A percentile compares a stretch with the other conserved stretches of the same genome.
phyloP scores from a whole-genome alignment of 1,140 invertebrate species.

The Diachasma alloeum region DNA sequence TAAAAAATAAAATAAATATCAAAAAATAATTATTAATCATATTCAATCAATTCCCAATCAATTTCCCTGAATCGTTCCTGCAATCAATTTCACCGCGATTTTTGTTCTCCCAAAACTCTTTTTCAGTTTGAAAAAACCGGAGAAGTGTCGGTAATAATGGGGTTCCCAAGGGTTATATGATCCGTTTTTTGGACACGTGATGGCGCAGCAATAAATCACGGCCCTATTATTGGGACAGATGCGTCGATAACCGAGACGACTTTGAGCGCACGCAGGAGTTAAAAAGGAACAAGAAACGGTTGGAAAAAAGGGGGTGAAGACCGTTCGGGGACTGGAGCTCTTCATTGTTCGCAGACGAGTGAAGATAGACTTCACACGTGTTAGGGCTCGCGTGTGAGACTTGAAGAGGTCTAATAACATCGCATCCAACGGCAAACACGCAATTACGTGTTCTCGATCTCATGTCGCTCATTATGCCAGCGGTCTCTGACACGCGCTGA shows the following conservation, averaged over 20 bases:
- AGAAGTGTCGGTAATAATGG: neutral
- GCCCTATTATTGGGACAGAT: neutral
- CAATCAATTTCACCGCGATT: no score
- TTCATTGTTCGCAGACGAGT: neutral
- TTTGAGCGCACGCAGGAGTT: neutral
- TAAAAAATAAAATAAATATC: no score
- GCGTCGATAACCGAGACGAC: neutral
- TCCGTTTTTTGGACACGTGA: neutral
- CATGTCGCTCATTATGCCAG: neutral
- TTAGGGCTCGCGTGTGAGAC: neutral
- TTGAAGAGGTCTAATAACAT: neutral
- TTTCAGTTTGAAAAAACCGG: no score
- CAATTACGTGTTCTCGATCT: conserved; percentile 7
- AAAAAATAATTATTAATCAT: no score
- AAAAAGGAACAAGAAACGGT: neutral
- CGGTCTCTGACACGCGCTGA: neutral
- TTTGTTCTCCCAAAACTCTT: no score
- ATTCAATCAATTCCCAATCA: no score
- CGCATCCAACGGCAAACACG: conserved; percentile 1
- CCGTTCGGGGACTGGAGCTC: neutral
- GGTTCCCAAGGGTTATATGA: neutral
- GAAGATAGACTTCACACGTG: neutral
- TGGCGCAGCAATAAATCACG: neutral
- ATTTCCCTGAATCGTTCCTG: no score
- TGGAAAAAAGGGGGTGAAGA: neutral